A percentile compares a stretch with the other conserved stretches of the same genome.
Evolutionary conservation across 2,888 invertebrate genomes (phyloP).

Genomic region (Blastobasis adustella): DNA sequence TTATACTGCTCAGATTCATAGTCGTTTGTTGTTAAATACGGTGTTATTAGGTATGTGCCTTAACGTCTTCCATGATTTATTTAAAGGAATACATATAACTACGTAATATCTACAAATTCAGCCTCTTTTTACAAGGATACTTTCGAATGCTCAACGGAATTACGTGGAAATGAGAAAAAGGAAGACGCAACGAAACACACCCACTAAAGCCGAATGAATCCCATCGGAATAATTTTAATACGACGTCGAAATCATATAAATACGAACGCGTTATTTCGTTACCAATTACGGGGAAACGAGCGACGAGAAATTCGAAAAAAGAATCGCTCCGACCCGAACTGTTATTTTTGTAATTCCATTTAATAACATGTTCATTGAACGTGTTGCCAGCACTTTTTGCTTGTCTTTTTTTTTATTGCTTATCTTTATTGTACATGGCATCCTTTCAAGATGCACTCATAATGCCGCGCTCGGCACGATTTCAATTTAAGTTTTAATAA

Average conservation of each 20-base stretch:
- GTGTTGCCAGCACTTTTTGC: slow-evolving; percentile 3
- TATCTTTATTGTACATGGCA: slow-evolving; percentile 31
- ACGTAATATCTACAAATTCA: too few species aligned
- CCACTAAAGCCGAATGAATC: too few species aligned
- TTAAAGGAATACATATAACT: too few species aligned
- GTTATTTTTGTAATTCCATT: slow-evolving; percentile 32
- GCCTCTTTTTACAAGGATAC: too few species aligned
- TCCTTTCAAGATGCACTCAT: slow-evolving; percentile 25
- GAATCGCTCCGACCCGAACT: slow-evolving; percentile 15
- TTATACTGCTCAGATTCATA: too few species aligned
- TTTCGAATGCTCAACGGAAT: too few species aligned
- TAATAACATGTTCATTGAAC: slow-evolving; percentile 38
- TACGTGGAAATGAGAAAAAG: too few species aligned
- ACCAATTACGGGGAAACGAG: slow-evolving; percentile 25
- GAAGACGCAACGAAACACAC: too few species aligned
- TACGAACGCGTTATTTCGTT: slow-evolving; percentile 27
- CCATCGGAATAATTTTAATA: slow-evolving; percentile 5
- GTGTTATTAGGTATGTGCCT: too few species aligned
- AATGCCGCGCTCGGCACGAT: slow-evolving; percentile 35
- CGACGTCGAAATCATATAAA: slow-evolving; percentile 51
- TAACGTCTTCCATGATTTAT: too few species aligned
- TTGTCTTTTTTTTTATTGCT: slow-evolving; percentile 3
- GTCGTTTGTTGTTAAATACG: too few species aligned
- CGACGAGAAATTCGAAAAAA: slow-evolving; percentile 16
- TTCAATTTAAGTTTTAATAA: slow-evolving; percentile 25